phyloP scores from a whole-genome alignment of 2,797 vertebrate species.

The Sebastes vulpes region DNA sequence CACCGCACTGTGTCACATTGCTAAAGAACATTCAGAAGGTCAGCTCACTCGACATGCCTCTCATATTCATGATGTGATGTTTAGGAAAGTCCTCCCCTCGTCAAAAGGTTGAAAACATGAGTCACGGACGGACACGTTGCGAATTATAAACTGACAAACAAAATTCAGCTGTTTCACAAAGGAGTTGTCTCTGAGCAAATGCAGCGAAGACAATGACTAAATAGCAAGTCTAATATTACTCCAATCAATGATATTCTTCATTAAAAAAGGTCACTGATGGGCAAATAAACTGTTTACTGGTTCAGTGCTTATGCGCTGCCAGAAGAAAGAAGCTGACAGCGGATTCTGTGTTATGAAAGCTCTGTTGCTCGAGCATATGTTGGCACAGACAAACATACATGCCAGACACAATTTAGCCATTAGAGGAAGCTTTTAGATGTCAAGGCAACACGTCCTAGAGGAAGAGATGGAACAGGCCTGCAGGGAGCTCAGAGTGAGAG shows the following conservation, averaged over 20 bases:
- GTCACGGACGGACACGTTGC: slow-evolving; percentile 18
- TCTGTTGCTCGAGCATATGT: slow-evolving; percentile 64
- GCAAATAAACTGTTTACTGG: background rate
- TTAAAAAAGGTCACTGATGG: slow-evolving; percentile 35
- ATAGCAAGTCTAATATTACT: background rate
- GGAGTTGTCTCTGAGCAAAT: background rate
- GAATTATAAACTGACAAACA: slow-evolving; percentile 18
- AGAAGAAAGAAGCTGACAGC: slow-evolving; percentile 40
- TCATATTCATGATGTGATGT: slow-evolving; percentile 43
- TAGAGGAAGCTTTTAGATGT: slow-evolving; percentile 65
- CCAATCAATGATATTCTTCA: slow-evolving; percentile 8
- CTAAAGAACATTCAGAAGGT: slow-evolving; percentile 57
- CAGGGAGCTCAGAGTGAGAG: slow-evolving; percentile 49
- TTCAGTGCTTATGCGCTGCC: slow-evolving; percentile 20
- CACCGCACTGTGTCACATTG: slow-evolving; percentile 50
- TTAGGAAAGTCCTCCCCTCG: slow-evolving; percentile 46
- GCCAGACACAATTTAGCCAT: slow-evolving; percentile 69
- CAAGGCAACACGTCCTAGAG: slow-evolving; percentile 55
- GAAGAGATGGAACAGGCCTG: slow-evolving; percentile 54
- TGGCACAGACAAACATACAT: slow-evolving; percentile 66
- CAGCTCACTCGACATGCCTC: slow-evolving; percentile 25
- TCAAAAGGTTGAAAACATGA: slow-evolving; percentile 49
- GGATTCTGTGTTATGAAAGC: slow-evolving; percentile 66
- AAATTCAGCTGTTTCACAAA: background rate
- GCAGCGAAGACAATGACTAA: slow-evolving; percentile 5